Evolutionary conservation across 2,797 vertebrate species (phyloP), one percentile per base, ranked within the genome.

Genomic region (Acanthurus tractus): DNA sequence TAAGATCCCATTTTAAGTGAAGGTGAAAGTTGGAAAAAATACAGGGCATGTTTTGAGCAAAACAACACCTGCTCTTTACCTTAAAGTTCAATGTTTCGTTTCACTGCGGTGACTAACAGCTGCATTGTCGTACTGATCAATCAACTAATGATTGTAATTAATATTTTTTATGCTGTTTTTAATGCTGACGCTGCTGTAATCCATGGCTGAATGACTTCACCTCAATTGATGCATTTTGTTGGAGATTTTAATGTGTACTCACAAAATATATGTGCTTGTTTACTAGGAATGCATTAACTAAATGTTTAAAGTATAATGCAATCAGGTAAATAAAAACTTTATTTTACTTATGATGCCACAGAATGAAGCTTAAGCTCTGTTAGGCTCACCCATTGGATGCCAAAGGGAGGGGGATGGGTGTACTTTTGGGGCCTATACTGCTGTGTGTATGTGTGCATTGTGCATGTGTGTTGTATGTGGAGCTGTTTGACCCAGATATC

Each of bases 401-500:
- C 15, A 10, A 48, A 25, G 23, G n/a, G 52, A n/a, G 25, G 10
- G 9, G 22, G 23, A 4, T 14, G 25, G 34, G 3, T n/a, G 2
- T 52, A 17, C 34, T 44, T 17, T 0, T 17, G 17, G 1, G 6
- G 15, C 11, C 15, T 22, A 5, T 7, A 8, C 4, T 0, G 8
- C 1, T 58, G 13, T 25, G 49, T 57, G 38, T 49, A 18, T 34
- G 14, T 4, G 13, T 18, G 20, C 73, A 52, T 40, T 8, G 7
- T 40, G 38, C 38, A 10, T 40, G 38, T 68, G 36, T 76, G 54
- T 70, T 12, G 72, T n/a, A 22, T 72, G 68, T 68, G 73, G 25
- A 66, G 63, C 76, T 70, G 75, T 81, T 68, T 87, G 86, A 87
- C 83, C 89, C 69, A 84, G 18, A 79, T 88, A 36, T 65, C 40